Evolutionary conservation across 2,113 vertebrate genomes (phyloP), one percentile per base, ranked within the genome.

Genomic region (Lethenteron reissneri): DNA sequence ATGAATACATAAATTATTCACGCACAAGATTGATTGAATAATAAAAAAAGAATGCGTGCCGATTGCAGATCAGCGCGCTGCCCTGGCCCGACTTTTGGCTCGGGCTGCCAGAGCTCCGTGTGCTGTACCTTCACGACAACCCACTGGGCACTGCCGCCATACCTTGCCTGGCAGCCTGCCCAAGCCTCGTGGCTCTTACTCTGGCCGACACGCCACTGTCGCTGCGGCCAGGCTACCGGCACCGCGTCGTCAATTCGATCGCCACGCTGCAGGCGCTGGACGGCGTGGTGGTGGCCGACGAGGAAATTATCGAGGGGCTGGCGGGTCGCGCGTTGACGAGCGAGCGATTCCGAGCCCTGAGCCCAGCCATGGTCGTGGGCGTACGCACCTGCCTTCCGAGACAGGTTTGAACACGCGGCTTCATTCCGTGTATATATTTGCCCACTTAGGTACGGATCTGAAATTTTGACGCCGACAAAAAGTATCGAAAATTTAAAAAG

Each of bases 61-160:
- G 41, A 64, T 78, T 83, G 76, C 76, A 82, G 82, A 78, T 84
- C 73, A 21, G 71, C 59, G 73, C 17, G 74, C 78, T 84, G 57
- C 82, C 80, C 72, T 76, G 75, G 58, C 71, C 56, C 13, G 71
- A 21, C 12, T 83, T 83, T 79, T 83, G 84, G 84, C 74, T 70
- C 57, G 70, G 75, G 64, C 71, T 80, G 56, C 80, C 76, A 76
- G 69, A 76, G 58, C 72, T 84, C 41, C 78, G 76, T 69, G 75
- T 85, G 1, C 79, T 85, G 0, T 82, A 78, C 78, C 80, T 84
- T 60, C 78, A 79, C 74, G 76, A 83, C 75, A 85, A 84, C 73
- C 70, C 9, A 78, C 81, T 75, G 68, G 72, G 64, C 76, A 76
- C 71, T 71, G 78, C 74, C 75, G 75, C 68, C 76, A 79, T 69